A percentile compares a stretch with the other conserved stretches of the same genome.
Conservation (phyloP, 2,797 vertebrate genomes). For the Sebastes nivosus region DNA sequence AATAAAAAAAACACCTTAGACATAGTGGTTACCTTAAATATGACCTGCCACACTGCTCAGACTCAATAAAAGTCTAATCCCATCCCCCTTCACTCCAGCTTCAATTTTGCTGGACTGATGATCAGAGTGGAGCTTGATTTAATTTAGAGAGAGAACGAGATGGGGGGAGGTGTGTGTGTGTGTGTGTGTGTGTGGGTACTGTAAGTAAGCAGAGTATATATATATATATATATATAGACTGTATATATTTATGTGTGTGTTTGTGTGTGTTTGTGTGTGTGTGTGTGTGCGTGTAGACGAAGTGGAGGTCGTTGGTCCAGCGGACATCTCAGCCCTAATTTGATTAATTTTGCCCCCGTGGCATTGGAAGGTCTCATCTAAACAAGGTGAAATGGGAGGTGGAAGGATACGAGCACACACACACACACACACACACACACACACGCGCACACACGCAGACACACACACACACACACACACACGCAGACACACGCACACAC, state of each 20-base stretch:
- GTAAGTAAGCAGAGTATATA: too few species aligned
- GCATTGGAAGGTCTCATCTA: conserved; percentile 29
- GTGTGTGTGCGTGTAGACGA: conserved; percentile 12
- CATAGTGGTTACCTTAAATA: neutral
- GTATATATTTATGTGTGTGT: too few species aligned
- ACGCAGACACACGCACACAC: neutral
- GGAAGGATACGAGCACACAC: neutral
- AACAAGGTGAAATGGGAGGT: conserved; percentile 45
- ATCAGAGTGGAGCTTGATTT: conserved; percentile 40
- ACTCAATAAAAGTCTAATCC: neutral
- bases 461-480: neutral
- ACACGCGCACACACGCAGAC: neutral
- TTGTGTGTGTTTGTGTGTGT: neutral
- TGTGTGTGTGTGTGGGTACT: neutral
- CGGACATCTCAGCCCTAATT: conserved; percentile 54
- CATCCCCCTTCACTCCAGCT: neutral
- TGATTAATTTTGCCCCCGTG: conserved; percentile 61
- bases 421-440: neutral
- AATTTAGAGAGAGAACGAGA: conserved; percentile 17
- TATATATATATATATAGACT: too few species aligned
- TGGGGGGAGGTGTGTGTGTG: neutral
- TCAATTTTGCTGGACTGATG: conserved; percentile 2
- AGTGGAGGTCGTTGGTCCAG: conserved; percentile 49
- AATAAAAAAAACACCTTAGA: neutral
- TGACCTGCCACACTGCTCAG: neutral